Percentiles rank a stretch among this genome's conserved stretches.
These are phyloP conservation scores for Acrossocheilus fasciatus DNA, from an alignment of 2,797 vertebrate species.

Conservation along the genomic window DNA sequence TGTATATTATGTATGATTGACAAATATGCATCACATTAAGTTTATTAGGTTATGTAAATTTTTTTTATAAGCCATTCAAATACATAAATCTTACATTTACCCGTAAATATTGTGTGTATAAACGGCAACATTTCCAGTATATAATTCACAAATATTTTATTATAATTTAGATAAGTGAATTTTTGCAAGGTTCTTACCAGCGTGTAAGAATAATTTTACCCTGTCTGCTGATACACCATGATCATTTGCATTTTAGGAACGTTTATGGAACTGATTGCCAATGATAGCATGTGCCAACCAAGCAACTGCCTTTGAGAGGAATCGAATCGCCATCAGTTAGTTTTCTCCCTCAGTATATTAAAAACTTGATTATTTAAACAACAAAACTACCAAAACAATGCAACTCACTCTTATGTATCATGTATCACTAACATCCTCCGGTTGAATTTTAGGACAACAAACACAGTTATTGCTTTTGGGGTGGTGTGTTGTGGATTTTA, in stretches of 20 bases:
- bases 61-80: too few relatives aligned
- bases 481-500: slow-evolving; percentile 16
- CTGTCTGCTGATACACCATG: not conserved
- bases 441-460: slow-evolving; percentile 17
- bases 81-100: too few relatives aligned
- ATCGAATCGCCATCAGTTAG: not conserved
- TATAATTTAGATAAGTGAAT: not conserved
- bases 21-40: not conserved
- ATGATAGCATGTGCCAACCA: not conserved
- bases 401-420: not conserved
- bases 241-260: not conserved
- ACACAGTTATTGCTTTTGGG: slow-evolving; percentile 27
- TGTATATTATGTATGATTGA: not conserved
- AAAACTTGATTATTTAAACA: slow-evolving; percentile 20
- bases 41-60: not conserved
- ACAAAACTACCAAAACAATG: slow-evolving; percentile 31
- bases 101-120: not conserved
- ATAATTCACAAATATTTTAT: not conserved
- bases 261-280: not conserved
- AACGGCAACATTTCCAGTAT: too few relatives aligned
- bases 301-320: not conserved
- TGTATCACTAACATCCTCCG: slow-evolving; percentile 25
- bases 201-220: not conserved
- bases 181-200: not conserved
- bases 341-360: not conserved